A percentile compares a stretch with the other conserved stretches of the same genome.
Evolutionary conservation across 2,113 vertebrate genomes (phyloP).

Genomic region (Pogonocichla stellata): DNA sequence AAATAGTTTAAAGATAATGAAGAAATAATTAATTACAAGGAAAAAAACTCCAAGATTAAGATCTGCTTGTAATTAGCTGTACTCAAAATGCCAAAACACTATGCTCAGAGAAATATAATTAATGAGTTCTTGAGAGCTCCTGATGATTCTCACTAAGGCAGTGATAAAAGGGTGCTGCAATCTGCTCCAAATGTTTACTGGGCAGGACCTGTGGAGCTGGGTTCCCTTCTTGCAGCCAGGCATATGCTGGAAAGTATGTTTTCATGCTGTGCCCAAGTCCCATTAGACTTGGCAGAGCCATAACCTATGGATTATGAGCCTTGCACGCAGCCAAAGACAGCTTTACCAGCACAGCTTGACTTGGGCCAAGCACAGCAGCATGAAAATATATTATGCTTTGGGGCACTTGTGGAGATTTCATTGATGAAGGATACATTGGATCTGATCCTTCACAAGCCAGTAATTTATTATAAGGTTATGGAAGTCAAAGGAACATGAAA

Average conservation of each 20-base stretch:
- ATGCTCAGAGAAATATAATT: slow-evolving; percentile 64
- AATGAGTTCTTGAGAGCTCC: slow-evolving; percentile 61
- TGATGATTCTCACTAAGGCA: slow-evolving; percentile 38
- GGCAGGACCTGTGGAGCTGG: neutral
- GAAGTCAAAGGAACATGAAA: neutral
- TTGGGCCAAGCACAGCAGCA: slow-evolving; percentile 15
- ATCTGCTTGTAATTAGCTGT: slow-evolving; percentile 73
- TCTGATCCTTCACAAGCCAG: neutral
- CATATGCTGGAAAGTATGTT: neutral
- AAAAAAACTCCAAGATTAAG: slow-evolving; percentile 50
- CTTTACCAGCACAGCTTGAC: slow-evolving; percentile 42
- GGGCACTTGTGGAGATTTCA: slow-evolving; percentile 9
- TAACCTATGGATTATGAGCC: neutral
- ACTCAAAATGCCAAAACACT: slow-evolving; percentile 62
- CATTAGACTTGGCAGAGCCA: slow-evolving; percentile 34
- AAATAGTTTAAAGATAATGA: slow-evolving; percentile 66
- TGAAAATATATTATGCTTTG: slow-evolving; percentile 18
- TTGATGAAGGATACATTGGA: slow-evolving; percentile 6
- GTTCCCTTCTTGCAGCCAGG: slow-evolving; percentile 9
- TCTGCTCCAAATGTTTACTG: slow-evolving; percentile 49
- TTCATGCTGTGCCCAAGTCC: slow-evolving; percentile 45
- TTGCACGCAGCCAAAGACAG: neutral
- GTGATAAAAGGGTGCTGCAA: slow-evolving; percentile 42
- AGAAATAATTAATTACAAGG: slow-evolving; percentile 70
- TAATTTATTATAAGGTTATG: neutral